Evolutionary conservation across 2,888 invertebrate genomes (phyloP).

Genomic region (Phyllotreta striolata): DNA sequence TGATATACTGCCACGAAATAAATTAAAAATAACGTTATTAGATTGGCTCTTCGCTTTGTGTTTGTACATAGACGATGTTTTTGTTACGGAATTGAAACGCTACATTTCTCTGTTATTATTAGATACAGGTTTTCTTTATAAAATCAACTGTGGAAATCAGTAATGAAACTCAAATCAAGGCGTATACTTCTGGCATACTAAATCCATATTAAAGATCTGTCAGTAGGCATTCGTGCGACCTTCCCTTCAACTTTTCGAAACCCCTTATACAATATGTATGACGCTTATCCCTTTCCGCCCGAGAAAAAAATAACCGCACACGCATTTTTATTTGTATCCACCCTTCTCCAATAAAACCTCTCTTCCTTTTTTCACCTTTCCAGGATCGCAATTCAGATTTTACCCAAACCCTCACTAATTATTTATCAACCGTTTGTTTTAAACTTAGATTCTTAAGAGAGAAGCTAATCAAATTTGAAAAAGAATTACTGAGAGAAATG

Average conservation of each 20-base stretch:
- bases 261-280: constrained; percentile 21
- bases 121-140: no score
- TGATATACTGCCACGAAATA: constrained; percentile 8
- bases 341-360: constrained; percentile 12
- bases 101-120: no score
- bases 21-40: constrained; percentile 14
- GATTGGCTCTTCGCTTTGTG: neutral
- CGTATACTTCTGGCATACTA: constrained; percentile 10
- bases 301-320: constrained; percentile 12
- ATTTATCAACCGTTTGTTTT: no score
- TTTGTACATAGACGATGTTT: neutral
- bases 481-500: no score
- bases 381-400: neutral
- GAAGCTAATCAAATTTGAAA: no score
- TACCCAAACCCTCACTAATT: no score
- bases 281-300: constrained; percentile 1
- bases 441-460: no score
- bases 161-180: constrained; percentile 11
- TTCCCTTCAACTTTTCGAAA: constrained; percentile 9
- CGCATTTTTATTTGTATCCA: constrained; percentile 21
- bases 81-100: neutral
- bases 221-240: constrained; percentile 16
- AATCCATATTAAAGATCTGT: constrained; percentile 18
- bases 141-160: neutral
- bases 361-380: neutral